Base-by-base conservation (phyloP, 92 coral and sea anemone genomes). In the Virgularia gustaviana region DNA sequence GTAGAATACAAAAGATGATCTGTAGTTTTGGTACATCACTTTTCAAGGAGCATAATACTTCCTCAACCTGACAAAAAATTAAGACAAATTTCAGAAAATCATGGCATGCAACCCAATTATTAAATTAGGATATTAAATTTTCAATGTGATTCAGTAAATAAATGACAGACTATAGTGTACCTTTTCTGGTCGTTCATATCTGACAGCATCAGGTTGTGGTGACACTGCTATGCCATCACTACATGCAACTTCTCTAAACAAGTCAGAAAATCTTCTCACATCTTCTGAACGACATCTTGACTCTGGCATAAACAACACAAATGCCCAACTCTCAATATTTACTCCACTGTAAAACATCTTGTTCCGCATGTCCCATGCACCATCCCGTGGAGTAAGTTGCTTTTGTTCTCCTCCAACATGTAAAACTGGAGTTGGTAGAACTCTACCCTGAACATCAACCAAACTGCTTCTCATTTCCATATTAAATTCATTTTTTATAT, bases 391-490 rank as follows among this genome's bases (percentile, higher is more conserved):
- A 15, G 75, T 54, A 31, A 80, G 75, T 13, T 33, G 75, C 23
- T 49, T 67, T 28, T 67, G 44, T 1, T 36, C 42, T 15, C 81
- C 77, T 6, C 96, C 97, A 1, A 91, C 76, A 27, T 71, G 63
- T 45, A 91, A 67, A 62, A 28, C 35, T 3, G 97, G 97, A 10
- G 96, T 35, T 13, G 88, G 85, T 0, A 91, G 86, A n/a, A 91
- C 96, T 22, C 96, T 68, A 7, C 96, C 97, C 2, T 76, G 76
- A 10, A 91, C 90, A 20, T 61, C 67, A n/a, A 71, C 91, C 96
- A 88, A 83, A 9, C 80, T 62, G 15, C 81, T 68, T 47, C 76
- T 84, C 79, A 91, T 79, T n/a, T 81, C 36, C 74, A 87, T 88
- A 25, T 85, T 83, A 82, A 83, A 91, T 63, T 91, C 85, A 0